Evolutionary conservation across 2,888 invertebrate species (phyloP).

Genomic region (Therioaphis trifolii): DNA sequence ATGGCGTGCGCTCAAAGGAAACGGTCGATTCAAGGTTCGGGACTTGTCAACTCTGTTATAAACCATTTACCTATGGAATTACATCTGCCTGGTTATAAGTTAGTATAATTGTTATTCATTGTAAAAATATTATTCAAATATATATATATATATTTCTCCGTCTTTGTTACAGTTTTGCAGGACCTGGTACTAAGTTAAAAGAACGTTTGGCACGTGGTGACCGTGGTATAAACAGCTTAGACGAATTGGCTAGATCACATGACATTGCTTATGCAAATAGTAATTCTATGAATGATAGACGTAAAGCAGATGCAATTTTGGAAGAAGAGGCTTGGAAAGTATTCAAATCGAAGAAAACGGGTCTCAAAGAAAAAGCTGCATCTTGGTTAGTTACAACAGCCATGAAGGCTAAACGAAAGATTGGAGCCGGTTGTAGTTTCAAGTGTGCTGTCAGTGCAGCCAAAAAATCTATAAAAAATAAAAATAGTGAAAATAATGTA

Average conservation of each 20-base stretch:
- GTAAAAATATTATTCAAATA: too few species aligned
- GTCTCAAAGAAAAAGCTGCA: constrained; percentile 56
- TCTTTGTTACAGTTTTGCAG: constrained; percentile 65
- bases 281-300: background rate
- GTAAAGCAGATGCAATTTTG: constrained; percentile 49
- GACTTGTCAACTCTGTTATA: constrained; percentile 2
- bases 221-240: constrained; percentile 67
- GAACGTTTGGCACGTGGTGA: constrained; percentile 67
- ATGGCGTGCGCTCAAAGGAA: background rate
- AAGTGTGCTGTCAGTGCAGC: constrained; percentile 66
- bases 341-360: constrained; percentile 57
- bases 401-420: constrained; percentile 62
- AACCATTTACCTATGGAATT: background rate
- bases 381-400: constrained; percentile 43
- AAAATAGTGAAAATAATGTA: constrained; percentile 62
- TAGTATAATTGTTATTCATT: too few species aligned
- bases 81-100: constrained; percentile 27
- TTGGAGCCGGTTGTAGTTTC: constrained; percentile 65
- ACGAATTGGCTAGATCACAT: constrained; percentile 64
- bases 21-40: background rate
- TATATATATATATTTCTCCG: too few species aligned
- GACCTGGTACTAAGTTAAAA: constrained; percentile 66
- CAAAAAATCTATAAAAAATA: constrained; percentile 66
- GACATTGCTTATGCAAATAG: background rate
- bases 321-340: constrained; percentile 64